Evolutionary conservation across 1,140 invertebrate genomes (phyloP).

Genomic region (Eupeodes corollae): DNA sequence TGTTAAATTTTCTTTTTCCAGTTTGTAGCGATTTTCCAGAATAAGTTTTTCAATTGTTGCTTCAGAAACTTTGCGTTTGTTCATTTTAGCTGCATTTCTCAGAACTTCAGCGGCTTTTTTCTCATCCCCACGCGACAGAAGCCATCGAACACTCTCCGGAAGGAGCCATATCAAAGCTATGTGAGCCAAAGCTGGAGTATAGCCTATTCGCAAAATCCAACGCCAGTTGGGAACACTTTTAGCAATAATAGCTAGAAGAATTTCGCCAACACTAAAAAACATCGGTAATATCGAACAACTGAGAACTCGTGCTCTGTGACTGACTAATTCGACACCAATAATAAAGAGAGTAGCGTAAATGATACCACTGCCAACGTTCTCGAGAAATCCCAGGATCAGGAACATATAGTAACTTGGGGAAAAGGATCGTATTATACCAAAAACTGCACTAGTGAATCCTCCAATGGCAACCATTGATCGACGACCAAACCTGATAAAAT

Average conservation of each 20-base stretch:
- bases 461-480: slow-evolving; percentile 47
- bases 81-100: slow-evolving; percentile 52
- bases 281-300: slow-evolving; percentile 58
- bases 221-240: slow-evolving; percentile 62
- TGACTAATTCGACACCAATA: slow-evolving; percentile 63
- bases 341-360: slow-evolving; percentile 51
- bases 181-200: slow-evolving; percentile 51
- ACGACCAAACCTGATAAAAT: slow-evolving; percentile 46
- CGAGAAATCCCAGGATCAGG: slow-evolving; percentile 51
- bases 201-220: slow-evolving; percentile 50
- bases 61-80: slow-evolving; percentile 47
- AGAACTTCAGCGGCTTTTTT: slow-evolving; percentile 49
- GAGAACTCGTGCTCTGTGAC: slow-evolving; percentile 58
- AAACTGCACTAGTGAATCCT: slow-evolving; percentile 44
- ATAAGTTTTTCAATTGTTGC: slow-evolving; percentile 40
- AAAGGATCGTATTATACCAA: slow-evolving; percentile 52
- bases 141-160: slow-evolving; percentile 61
- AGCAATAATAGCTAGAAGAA: slow-evolving; percentile 51
- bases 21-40: slow-evolving; percentile 30
- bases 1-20: slow-evolving; percentile 28
- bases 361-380: slow-evolving; percentile 48
- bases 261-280: slow-evolving; percentile 60
- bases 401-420: slow-evolving; percentile 52
- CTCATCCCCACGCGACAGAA: slow-evolving; percentile 54
- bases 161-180: slow-evolving; percentile 48